These are phyloP conservation scores for Hylaeus anthracinus DNA, from an alignment of 1,140 invertebrate genomes.

Conservation along the genomic window DNA sequence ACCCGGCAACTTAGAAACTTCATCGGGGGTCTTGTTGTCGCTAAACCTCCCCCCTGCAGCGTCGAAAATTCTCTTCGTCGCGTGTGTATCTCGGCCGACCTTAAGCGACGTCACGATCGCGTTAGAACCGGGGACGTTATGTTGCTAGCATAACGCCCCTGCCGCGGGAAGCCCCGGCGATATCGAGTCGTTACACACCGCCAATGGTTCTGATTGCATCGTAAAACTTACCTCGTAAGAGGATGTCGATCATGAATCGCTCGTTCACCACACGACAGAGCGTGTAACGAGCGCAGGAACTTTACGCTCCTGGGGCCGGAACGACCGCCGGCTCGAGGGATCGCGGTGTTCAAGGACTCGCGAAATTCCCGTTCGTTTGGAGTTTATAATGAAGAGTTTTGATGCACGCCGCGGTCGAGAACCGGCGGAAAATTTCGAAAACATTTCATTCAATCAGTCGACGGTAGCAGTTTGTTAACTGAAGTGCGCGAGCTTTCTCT, in stretches of 20 bases:
- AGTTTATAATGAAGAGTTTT: constrained; percentile 44
- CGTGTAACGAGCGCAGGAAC: constrained; percentile 19
- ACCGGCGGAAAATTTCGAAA: constrained; percentile 23
- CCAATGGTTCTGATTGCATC: constrained; percentile 49
- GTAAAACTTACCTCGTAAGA: constrained; percentile 52
- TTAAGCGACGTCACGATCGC: constrained; percentile 49
- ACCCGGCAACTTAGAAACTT: too few relatives aligned
- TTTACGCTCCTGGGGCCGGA: not conserved
- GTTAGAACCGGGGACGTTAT: constrained; percentile 51
- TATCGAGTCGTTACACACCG: constrained; percentile 27
- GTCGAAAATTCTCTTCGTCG: not conserved
- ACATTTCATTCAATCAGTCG: constrained; percentile 28
- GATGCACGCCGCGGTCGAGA: constrained; percentile 9
- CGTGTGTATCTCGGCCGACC: not conserved
- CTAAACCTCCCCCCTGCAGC: constrained; percentile 36
- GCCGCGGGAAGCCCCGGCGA: constrained; percentile 14
- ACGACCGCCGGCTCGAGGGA: constrained; percentile 5
- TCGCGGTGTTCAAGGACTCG: constrained; percentile 14
- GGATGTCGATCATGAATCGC: constrained; percentile 56
- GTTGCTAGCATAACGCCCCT: constrained; percentile 31
- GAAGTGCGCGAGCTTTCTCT: not conserved
- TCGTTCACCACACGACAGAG: not conserved
- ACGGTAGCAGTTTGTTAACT: constrained; percentile 29
- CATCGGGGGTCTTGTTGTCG: constrained; percentile 28
- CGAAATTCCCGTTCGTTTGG: constrained; percentile 31